These are phyloP conservation scores for Cataglyphis hispanica DNA, from an alignment of 1,140 invertebrate genomes.

Conservation along the genomic window DNA sequence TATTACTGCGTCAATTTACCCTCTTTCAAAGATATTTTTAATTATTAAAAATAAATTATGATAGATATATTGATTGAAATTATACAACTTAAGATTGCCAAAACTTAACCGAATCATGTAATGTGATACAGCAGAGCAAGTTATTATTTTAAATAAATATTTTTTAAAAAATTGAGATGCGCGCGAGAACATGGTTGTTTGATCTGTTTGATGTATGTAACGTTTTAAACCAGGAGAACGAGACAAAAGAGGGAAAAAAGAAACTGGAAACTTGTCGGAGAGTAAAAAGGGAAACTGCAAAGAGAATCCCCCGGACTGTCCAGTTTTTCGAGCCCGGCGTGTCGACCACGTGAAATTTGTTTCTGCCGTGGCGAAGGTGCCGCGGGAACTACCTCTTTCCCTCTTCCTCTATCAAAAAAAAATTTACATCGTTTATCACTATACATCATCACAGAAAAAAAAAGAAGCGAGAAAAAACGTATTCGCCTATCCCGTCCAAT, in stretches of 20 bases:
- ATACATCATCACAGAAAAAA: slow-evolving; percentile 64
- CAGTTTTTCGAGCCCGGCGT: slow-evolving; percentile 34
- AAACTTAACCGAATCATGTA: neutral
- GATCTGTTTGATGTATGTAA: slow-evolving; percentile 2
- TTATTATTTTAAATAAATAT: slow-evolving; percentile 15
- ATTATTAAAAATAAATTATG: neutral
- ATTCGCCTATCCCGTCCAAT: slow-evolving; percentile 45
- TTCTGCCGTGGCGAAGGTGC: slow-evolving; percentile 55
- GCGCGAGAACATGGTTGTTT: neutral
- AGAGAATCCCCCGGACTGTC: slow-evolving; percentile 24
- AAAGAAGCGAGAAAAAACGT: slow-evolving; percentile 10
- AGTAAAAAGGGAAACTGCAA: slow-evolving; percentile 40
- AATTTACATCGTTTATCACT: slow-evolving; percentile 67
- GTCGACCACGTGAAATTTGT: slow-evolving; percentile 61
- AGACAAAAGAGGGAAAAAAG: slow-evolving; percentile 9
- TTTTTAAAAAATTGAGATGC: neutral
- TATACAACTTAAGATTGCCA: neutral
- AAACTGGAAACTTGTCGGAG: slow-evolving; percentile 31
- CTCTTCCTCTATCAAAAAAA: slow-evolving; percentile 15
- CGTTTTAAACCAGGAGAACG: neutral
- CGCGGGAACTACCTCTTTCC: neutral
- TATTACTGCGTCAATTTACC: neutral
- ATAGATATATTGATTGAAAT: neutral
- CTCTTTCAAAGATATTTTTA: neutral
- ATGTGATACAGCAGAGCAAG: neutral